These are phyloP conservation scores for Hestina assimilis DNA, from an alignment of 1,140 invertebrate genomes.

Conservation along the genomic window DNA sequence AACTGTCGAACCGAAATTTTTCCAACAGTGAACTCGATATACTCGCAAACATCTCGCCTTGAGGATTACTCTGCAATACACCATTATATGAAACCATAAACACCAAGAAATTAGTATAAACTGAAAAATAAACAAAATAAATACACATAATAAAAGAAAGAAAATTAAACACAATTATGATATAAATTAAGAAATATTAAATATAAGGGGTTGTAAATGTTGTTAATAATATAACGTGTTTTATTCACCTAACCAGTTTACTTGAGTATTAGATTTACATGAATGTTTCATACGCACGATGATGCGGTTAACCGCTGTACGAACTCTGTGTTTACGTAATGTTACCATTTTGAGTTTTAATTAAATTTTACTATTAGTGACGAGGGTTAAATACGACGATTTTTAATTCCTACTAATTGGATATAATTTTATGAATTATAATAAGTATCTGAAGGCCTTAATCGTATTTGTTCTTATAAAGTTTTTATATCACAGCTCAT, in stretches of 20 bases:
- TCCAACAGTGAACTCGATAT: conserved; percentile 89
- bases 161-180: conserved; percentile 23
- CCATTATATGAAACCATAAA: conserved; percentile 54
- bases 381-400: too few relatives aligned
- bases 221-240: not conserved
- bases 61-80: conserved; percentile 82
- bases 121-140: conserved; percentile 64
- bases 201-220: not conserved
- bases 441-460: too few relatives aligned
- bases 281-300: conserved; percentile 18
- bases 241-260: not conserved
- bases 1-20: conserved; percentile 87
- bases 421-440: too few relatives aligned
- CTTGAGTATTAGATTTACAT: conserved; percentile 11
- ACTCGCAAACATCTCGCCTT: conserved; percentile 90
- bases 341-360: not conserved
- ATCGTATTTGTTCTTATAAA: too few relatives aligned
- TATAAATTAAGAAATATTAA: conserved; percentile 21
- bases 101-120: conserved; percentile 47
- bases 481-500: too few relatives aligned
- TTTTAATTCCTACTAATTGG: too few relatives aligned
- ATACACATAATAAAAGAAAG: conserved; percentile 14
- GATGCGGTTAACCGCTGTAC: conserved; percentile 20
- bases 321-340: not conserved
- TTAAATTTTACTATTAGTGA: too few relatives aligned